Evolutionary conservation across 2,888 invertebrate genomes (phyloP).

Genomic region (Zootermopsis nevadensis): DNA sequence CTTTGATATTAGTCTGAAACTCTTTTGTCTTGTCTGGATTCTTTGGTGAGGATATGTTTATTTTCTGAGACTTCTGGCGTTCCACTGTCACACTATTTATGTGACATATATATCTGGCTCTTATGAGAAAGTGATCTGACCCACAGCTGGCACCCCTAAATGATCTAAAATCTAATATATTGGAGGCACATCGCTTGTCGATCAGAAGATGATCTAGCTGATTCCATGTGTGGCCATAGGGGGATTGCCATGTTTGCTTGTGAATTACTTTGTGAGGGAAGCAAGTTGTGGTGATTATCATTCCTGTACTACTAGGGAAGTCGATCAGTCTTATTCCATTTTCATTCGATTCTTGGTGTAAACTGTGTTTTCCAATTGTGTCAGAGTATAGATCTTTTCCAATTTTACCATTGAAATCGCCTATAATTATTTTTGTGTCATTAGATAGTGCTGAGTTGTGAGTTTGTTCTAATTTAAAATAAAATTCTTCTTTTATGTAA

Average conservation of each 20-base stretch:
- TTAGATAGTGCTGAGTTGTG: neutral
- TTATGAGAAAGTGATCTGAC: conserved; percentile 9
- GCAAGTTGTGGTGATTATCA: neutral
- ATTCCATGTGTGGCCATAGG: neutral
- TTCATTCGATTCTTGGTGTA: neutral
- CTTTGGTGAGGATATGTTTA: neutral
- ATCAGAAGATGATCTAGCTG: neutral
- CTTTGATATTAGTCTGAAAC: neutral
- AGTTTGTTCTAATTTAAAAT: neutral
- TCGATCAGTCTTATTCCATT: neutral
- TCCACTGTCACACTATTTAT: neutral
- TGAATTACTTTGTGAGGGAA: neutral
- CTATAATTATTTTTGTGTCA: conserved; percentile 4
- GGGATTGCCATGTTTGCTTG: neutral
- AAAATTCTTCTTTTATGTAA: neutral
- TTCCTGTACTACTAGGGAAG: neutral
- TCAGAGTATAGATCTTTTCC: neutral
- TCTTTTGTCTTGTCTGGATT: neutral
- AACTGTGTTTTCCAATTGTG: neutral
- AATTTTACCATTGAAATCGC: neutral
- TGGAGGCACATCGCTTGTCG: neutral
- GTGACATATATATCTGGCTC: neutral
- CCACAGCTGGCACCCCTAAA: neutral
- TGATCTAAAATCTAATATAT: neutral
- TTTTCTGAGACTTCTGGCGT: neutral